Evolutionary conservation across 2,797 vertebrate genomes (phyloP), one percentile per base, ranked within the genome.

Genomic region (Betta splendens): DNA sequence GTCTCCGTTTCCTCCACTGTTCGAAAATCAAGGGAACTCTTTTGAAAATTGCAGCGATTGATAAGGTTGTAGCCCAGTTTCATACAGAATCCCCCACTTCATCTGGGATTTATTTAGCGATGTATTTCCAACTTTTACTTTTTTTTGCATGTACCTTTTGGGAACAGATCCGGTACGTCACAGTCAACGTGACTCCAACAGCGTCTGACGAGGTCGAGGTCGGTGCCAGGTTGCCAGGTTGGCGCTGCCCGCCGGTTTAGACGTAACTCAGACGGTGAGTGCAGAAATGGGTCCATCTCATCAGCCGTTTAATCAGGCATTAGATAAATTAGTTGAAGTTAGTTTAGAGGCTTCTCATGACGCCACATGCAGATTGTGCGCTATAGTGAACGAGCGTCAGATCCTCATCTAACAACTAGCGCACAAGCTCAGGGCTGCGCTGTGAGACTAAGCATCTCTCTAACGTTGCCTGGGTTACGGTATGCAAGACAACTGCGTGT

Each of bases 121-220:
- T 43, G 55, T 38, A 39, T 54, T 69, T 69, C 31, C 33, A 61
- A 35, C 48, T 25, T 48, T 22, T 50, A 33, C 17, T 42, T 23
- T 52, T 9, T 17, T 43, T 6, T 15, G 13, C 15, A 18, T 25
- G 25, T 16, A 18, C 53, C 47, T 67, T 35, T 44, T 43, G 67
- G 69, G 47, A 81, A 50, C 47, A 71, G 60, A 86, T 83, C 58
- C 72, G 73, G 86, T 68, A 72, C 46, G 33, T 56, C 78, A 21
- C 55, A 64, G 64, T 70, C 72, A 73, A 42, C 69, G 10, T 10
- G 26, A 28, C 8, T 3, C 38, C 47, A 52, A 74, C 57, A 62
- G 23, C 44, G 48, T 49, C 50, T 37, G 36, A 42, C 43, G 50
- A 61, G 66, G 65, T 50, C 32, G 57, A 54, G 18, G 74, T 80